phyloP scores from a whole-genome alignment of 2,888 invertebrate species.

The Phasia obesa region DNA sequence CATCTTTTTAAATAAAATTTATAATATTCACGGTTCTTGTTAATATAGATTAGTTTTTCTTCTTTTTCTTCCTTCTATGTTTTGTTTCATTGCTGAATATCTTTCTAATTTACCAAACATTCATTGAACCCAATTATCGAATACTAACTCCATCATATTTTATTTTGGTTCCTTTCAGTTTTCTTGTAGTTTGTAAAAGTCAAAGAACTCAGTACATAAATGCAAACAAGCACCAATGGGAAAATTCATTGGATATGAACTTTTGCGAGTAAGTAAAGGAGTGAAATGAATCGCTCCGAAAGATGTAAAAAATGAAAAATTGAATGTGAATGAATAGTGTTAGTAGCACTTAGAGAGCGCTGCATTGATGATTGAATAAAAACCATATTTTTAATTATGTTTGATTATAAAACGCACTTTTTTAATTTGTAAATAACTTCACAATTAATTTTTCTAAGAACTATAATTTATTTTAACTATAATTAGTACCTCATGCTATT shows the following conservation, averaged over 20 bases:
- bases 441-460: neutral
- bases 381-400: neutral
- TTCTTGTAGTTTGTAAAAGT: constrained; percentile 13
- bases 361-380: too few species aligned
- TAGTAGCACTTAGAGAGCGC: neutral
- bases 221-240: constrained; percentile 12
- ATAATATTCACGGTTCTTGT: too few species aligned
- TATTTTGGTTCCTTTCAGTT: neutral
- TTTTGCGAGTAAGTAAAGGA: neutral
- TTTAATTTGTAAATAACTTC: too few species aligned
- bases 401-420: too few species aligned
- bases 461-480: neutral
- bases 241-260: constrained; percentile 37
- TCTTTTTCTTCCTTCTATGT: too few species aligned
- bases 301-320: neutral
- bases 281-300: too few species aligned
- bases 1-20: too few species aligned
- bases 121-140: too few species aligned
- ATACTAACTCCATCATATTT: too few species aligned
- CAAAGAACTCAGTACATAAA: constrained; percentile 26
- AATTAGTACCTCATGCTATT: neutral
- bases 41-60: too few species aligned
- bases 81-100: too few species aligned
- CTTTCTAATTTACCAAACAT: too few species aligned
- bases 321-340: neutral